Percentiles rank a stretch among this genome's conserved stretches.
phyloP scores from a whole-genome alignment of 2,797 vertebrate genomes.

The Lacerta agilis region DNA sequence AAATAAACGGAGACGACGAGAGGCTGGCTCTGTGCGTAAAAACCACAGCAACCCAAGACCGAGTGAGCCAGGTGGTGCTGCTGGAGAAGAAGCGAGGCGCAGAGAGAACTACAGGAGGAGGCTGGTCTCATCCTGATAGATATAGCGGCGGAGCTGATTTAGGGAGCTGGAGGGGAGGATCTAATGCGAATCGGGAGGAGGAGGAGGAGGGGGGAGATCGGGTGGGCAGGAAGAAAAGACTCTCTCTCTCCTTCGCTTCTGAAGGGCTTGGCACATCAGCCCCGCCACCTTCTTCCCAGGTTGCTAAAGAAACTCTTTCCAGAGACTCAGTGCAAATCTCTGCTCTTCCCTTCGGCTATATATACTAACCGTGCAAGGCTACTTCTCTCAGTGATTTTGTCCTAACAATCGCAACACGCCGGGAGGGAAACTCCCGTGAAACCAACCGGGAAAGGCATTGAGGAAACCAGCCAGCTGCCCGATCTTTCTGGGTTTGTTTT shows the following conservation, averaged over 20 bases:
- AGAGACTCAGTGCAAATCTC: background rate
- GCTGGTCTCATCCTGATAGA: slow-evolving; percentile 50
- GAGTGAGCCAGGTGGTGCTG: background rate
- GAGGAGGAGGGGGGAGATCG: background rate
- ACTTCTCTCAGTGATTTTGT: background rate
- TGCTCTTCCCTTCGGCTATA: too few relatives aligned
- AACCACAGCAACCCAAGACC: background rate
- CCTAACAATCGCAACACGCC: background rate
- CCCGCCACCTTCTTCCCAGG: background rate
- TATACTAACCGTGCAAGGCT: background rate
- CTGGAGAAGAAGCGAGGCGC: background rate
- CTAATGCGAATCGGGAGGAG: slow-evolving; percentile 46
- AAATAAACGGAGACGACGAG: background rate
- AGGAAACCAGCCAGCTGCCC: background rate
- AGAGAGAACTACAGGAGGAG: slow-evolving; percentile 30
- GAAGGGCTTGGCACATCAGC: background rate
- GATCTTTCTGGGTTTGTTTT: too few relatives aligned
- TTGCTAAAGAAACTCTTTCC: background rate
- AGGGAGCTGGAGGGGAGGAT: slow-evolving; percentile 39
- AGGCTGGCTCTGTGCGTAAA: background rate
- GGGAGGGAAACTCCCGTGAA: background rate
- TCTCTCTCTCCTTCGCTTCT: background rate
- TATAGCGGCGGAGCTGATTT: slow-evolving; percentile 40
- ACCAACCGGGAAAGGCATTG: background rate
- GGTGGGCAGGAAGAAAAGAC: background rate